Percentiles rank a stretch among this genome's conserved stretches.
phyloP scores from a whole-genome alignment of 2,888 invertebrate genomes.

The Drepana falcataria region DNA sequence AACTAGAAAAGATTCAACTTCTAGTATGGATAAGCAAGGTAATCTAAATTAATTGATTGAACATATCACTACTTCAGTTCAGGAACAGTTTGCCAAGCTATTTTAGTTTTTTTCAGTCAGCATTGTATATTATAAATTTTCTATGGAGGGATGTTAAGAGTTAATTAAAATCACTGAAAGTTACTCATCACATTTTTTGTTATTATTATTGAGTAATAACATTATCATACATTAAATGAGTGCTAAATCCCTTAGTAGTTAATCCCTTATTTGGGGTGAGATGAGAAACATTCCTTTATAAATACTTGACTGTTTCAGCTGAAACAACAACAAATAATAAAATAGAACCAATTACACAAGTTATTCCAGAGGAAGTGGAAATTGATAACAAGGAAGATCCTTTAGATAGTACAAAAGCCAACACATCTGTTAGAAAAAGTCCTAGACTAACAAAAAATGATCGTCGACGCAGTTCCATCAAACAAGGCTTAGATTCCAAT shows the following conservation, averaged over 20 bases:
- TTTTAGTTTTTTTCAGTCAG: too few relatives aligned
- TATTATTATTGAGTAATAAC: too few relatives aligned
- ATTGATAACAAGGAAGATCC: conserved; percentile 18
- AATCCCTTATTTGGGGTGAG: too few relatives aligned
- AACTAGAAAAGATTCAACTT: conserved; percentile 56
- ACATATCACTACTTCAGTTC: too few relatives aligned
- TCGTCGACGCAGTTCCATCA: conserved; percentile 17
- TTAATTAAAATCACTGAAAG: too few relatives aligned
- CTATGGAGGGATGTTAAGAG: too few relatives aligned
- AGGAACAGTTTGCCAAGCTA: too few relatives aligned
- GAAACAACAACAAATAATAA: conserved; percentile 26
- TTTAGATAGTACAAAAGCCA: conserved; percentile 14
- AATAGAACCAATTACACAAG: conserved; percentile 26
- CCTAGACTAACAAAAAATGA: conserved; percentile 30
- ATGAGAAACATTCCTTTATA: conserved; percentile 1
- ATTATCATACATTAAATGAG: too few relatives aligned
- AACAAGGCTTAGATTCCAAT: conserved; percentile 15
- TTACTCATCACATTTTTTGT: too few relatives aligned
- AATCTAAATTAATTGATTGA: conserved; percentile 6
- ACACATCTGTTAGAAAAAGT: conserved; percentile 25
- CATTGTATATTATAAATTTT: too few relatives aligned
- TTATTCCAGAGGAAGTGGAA: conserved; percentile 52
- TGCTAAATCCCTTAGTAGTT: too few relatives aligned
- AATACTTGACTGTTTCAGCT: conserved; percentile 22
- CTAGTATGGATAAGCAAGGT: conserved; percentile 61